Conservation (phyloP, 2,113 vertebrate species). For the Drymodes brunneopygia region DNA sequence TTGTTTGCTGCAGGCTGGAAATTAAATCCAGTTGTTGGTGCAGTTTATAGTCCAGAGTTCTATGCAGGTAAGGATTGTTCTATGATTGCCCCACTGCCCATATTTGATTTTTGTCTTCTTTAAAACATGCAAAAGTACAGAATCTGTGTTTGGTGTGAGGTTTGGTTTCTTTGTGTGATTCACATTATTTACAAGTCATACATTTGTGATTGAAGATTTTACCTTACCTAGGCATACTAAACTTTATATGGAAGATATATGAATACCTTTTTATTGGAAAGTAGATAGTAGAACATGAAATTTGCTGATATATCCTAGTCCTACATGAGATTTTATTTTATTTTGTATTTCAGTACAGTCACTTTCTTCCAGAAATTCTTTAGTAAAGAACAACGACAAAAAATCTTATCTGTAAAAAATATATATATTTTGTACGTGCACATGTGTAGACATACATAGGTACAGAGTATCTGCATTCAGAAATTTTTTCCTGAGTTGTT, state of each 20-base stretch:
- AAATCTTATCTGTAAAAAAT: neutral
- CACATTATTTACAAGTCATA: neutral
- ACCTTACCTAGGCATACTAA: neutral
- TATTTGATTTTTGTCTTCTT: neutral
- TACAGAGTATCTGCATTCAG: neutral
- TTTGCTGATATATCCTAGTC: neutral
- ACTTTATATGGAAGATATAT: neutral
- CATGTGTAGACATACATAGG: neutral
- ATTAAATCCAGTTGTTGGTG: conserved; percentile 97
- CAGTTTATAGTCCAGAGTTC: conserved; percentile 98
- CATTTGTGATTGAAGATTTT: neutral
- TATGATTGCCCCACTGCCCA: neutral
- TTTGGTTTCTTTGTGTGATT: neutral
- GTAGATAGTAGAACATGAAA: neutral
- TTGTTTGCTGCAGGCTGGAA: conserved; percentile 88
- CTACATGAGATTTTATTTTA: neutral
- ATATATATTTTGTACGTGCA: neutral
- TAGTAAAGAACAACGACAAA: neutral
- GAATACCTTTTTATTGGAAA: neutral
- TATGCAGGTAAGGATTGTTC: conserved; percentile 88
- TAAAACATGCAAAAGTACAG: neutral
- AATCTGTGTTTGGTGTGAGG: neutral
- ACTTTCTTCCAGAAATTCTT: neutral
- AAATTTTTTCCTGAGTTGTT: neutral
- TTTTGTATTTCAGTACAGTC: neutral